Evolutionary conservation across 1,140 invertebrate species (phyloP), one percentile per base, ranked within the genome.

Genomic region (Ridgeia piscesae): DNA sequence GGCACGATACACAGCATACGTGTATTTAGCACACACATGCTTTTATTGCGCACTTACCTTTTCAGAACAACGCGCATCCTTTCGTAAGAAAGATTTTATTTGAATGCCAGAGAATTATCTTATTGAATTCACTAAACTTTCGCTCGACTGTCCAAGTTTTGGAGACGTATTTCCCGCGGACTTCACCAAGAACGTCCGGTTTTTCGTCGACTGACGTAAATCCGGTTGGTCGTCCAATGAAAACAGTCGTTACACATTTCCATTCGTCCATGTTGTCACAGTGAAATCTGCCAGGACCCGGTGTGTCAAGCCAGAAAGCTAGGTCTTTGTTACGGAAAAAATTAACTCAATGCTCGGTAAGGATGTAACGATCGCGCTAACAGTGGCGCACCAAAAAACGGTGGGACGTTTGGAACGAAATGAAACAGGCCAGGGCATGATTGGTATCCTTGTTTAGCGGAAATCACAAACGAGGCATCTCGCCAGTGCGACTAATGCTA

Each of bases 401-500:
- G 58, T 77, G 58, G 6, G 11, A 31, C 58, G 17, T 77, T 77
- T 77, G 58, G 58, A 77, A 77, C 58, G 58, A 77, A 50, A 48
- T 92, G 34, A 58, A 58, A 27, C 58, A 50, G 35, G 77, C 58
- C 34, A 92, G 31, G 34, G 48, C 77, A 34, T 92, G 48, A 92
- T 58, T 77, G 27, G 58, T 33, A 50, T 92, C 58, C 77, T 92
- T 92, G 35, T 50, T 92, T 50, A 92, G 34, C 35, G 33, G 91
- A 92, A 92, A 92, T 34, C 27, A 33, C 35, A 92, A n/a, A 77
- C 58, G 91, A 92, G 58, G 17, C 77, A 92, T 92, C 77, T n/a
- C 48, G 42, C 34, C 34, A 8, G 34, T 50, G 77, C 27, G 33
- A 11, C 91, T 33, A 48, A 58, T 48, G 42, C 34, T n/a, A 92